Evolutionary conservation across 2,888 invertebrate species (phyloP).

Genomic region (Halictus ligatus): DNA sequence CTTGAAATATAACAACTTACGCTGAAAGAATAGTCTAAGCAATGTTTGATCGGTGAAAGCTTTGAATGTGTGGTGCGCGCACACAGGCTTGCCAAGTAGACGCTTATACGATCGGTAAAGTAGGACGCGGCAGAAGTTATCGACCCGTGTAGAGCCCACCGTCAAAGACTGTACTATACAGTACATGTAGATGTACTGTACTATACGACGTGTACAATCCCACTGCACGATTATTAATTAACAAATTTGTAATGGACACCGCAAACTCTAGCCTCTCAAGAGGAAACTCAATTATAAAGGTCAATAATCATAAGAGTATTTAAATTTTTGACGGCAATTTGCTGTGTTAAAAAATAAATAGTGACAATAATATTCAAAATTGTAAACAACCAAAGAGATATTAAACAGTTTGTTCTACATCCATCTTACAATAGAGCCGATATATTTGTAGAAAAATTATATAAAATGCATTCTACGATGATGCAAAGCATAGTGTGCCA

Average conservation of each 20-base stretch:
- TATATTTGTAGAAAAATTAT: neutral
- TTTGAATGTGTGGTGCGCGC: neutral
- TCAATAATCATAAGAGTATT: neutral
- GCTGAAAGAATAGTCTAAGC: too few species aligned
- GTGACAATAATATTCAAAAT: neutral
- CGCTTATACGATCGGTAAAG: conserved; percentile 73
- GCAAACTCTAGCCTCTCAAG: too few species aligned
- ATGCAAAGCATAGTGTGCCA: neutral
- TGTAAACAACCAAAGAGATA: neutral
- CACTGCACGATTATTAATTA: neutral
- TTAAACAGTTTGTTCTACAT: too few species aligned
- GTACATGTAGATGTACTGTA: neutral
- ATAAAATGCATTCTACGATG: too few species aligned
- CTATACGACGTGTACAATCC: neutral
- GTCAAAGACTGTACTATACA: neutral
- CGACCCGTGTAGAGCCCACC: conserved; percentile 56
- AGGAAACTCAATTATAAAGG: neutral
- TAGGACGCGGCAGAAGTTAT: conserved; percentile 65
- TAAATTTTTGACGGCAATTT: neutral
- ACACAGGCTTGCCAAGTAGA: conserved; percentile 19
- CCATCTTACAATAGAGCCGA: neutral
- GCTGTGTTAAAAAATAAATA: neutral
- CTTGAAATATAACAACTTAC: neutral
- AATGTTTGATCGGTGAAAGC: too few species aligned
- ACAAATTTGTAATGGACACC: neutral